A percentile compares a stretch with the other conserved stretches of the same genome.
phyloP scores from a whole-genome alignment of 1,140 invertebrate species.

The Lethrus apterus region DNA sequence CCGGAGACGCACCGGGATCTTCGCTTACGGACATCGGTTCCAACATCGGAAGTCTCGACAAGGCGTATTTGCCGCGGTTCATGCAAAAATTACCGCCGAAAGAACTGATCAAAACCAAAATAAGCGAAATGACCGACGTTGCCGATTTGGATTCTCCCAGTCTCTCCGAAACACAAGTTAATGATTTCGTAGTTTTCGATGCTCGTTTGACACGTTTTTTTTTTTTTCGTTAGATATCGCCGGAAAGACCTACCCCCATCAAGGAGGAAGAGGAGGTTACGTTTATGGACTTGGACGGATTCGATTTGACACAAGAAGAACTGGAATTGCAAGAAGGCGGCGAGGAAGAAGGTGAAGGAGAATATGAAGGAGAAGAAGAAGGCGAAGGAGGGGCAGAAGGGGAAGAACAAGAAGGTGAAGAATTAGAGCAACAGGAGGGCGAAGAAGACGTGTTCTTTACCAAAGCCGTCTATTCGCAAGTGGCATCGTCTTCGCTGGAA shows the following conservation, averaged over 20 bases:
- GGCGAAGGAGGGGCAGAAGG: constrained; percentile 28
- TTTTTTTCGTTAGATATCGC: constrained; percentile 37
- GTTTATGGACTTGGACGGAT: constrained; percentile 33
- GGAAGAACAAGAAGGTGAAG: constrained; percentile 33
- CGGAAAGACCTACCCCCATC: constrained; percentile 42
- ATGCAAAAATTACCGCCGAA: constrained; percentile 36
- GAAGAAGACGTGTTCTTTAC: constrained; percentile 23
- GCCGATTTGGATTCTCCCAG: constrained; percentile 36
- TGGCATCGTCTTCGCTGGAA: constrained; percentile 23
- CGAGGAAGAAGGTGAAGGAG: constrained; percentile 39
- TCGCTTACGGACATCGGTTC: constrained; percentile 46
- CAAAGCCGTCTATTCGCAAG: constrained; percentile 20
- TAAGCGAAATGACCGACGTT: constrained; percentile 18
- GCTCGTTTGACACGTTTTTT: background rate
- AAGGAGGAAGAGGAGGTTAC: constrained; percentile 39
- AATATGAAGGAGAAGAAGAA: constrained; percentile 31
- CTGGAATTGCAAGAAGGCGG: constrained; percentile 35
- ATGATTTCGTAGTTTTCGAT: too few species aligned
- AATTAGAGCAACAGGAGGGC: constrained; percentile 35
- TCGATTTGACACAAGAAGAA: constrained; percentile 44
- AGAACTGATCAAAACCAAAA: constrained; percentile 33
- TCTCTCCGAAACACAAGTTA: constrained; percentile 36
- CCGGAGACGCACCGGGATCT: constrained; percentile 21
- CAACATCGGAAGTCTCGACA: constrained; percentile 44
- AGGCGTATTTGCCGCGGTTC: constrained; percentile 43